Evolutionary conservation across 2,113 vertebrate genomes (phyloP), one percentile per base, ranked within the genome.

Genomic region (Cercocebus atys): DNA sequence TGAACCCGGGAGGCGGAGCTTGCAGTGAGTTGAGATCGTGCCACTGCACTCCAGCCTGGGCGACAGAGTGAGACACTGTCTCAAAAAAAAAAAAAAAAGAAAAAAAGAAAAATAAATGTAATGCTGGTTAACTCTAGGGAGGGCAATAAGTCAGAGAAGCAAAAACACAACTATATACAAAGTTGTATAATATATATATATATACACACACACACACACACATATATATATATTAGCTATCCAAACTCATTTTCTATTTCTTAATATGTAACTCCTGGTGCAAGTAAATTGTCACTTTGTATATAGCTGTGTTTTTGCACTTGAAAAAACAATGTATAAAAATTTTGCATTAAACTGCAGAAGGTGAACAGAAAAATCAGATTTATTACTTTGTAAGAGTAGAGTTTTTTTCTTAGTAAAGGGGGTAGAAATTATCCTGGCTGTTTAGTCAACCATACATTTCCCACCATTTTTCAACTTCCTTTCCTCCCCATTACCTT

Each of bases 331-430:
- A 94, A 50, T 79, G 25, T 12, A 27, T n/a, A 80, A 90, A 75
- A 27, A 50, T 68, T 93, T 94, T 96, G 52, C n/a, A 91, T 32
- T 75, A 88, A 94, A 92, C 79, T 92, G 35, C 8, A 92, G 50
- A 94, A 68, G 57, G 3, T 66, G 30, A 97, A 84, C 17, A 76
- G 76, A 95, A 93, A 85, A 94, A 79, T 66, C 2, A 83, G 27
- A 50, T 73, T 72, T 84, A 43, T 11, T 64, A 6, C 23, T 81
- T 88, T 90, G 32, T 94, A 76, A 66, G 50, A 66, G n/a, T 64
- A 1, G 7, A 47, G 22, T 81, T 59, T 50, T 89, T 88, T 86
- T 40, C 52, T 84, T 96, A 88, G 90, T 40, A 88, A 90, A 88
- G 43, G 72, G 3, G 13, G 25, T 50, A 88, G 88, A 96, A 80